Base-by-base conservation (phyloP, 2,113 vertebrate species). In the Ariopsis seemanni region DNA sequence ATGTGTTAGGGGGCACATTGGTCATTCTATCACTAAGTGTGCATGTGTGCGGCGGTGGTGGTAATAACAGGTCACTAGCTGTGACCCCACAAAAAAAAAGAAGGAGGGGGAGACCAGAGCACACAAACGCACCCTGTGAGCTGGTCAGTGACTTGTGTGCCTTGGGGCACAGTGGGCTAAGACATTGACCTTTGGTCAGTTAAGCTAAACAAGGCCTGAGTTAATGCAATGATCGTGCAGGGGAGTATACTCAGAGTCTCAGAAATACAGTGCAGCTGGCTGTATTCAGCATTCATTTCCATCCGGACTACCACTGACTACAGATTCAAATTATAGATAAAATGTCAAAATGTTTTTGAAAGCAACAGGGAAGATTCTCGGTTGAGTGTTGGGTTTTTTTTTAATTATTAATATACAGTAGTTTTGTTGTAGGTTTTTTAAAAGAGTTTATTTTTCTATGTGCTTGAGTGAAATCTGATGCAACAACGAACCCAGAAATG, bases 21-120 rank as follows among this genome's bases (percentile, higher is more conserved):
- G 91, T 94, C 93, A 94, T 89, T 85, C 84, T 92, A 91, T 88
- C 87, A 86, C 91, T 90, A 83, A 87, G 77, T 90, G 89, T 91
- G 90, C 89, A 90, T 84, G 77, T 71, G 86, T 82, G 85, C 87
- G 85, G 88, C 34, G 57, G 72, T 83, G 83, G 53, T 87, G 89
- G 86, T 86, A 82, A 87, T 85, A 89, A 85, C 82, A 90, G 91
- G 92, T 93, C 91, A 86, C 85, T 87, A 67, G 83, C 79, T 90
- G 88, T 91, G 89, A 89, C 87, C 90, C 88, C 91, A 94, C 92
- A 89, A 82, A 83, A 82, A 83, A 69, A 90, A 85, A 86, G 67
- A 91, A 15, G 81, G 74, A 82, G 83, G 52, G 87, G 82, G 78
- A 65, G 34, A n/a, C 48, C 30, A 81, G 65, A 82, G 69, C 82